A percentile compares a stretch with the other conserved stretches of the same genome.
These are phyloP conservation scores for Notolepis coatsorum DNA, from an alignment of 2,797 vertebrate species.

Conservation along the genomic window DNA sequence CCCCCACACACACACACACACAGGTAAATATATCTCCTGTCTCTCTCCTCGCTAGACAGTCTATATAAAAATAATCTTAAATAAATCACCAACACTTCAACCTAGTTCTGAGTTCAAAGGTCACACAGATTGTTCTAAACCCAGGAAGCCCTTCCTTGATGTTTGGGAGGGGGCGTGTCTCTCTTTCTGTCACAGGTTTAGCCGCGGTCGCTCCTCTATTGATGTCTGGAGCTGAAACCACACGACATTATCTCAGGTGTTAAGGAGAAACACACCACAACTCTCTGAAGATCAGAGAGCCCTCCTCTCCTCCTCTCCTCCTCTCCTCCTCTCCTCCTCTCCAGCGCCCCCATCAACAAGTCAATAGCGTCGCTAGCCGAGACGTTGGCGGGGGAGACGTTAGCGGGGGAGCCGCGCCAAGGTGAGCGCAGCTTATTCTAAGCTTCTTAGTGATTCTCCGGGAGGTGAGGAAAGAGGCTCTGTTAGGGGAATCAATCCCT, in stretches of 20 bases:
- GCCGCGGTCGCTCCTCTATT: background rate
- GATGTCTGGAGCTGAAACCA: background rate
- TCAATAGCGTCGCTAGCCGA: constrained; percentile 68
- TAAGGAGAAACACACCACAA: too few species aligned
- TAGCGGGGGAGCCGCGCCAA: constrained; percentile 70
- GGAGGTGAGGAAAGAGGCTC: constrained; percentile 79
- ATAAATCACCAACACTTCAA: constrained; percentile 33
- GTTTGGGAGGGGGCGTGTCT: constrained; percentile 28
- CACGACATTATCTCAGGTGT: constrained; percentile 34
- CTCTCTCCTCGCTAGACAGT: constrained; percentile 13
- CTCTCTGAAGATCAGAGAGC: too few species aligned
- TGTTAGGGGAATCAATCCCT: constrained; percentile 72
- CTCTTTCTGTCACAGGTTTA: constrained; percentile 6
- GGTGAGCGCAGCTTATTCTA: constrained; percentile 80
- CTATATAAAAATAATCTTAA: too few species aligned
- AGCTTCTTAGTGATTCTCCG: constrained; percentile 78
- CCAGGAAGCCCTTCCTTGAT: constrained; percentile 49
- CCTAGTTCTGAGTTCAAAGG: constrained; percentile 45
- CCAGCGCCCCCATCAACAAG: constrained; percentile 80
- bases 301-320: constrained; percentile 39
- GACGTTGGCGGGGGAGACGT: constrained; percentile 62
- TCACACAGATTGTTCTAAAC: constrained; percentile 62
- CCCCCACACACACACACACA: too few species aligned
- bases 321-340: constrained; percentile 26
- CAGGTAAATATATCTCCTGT: background rate